Evolutionary conservation across 2,888 invertebrate genomes (phyloP), one percentile per base, ranked within the genome.

Genomic region (Xanthorhoe designata): DNA sequence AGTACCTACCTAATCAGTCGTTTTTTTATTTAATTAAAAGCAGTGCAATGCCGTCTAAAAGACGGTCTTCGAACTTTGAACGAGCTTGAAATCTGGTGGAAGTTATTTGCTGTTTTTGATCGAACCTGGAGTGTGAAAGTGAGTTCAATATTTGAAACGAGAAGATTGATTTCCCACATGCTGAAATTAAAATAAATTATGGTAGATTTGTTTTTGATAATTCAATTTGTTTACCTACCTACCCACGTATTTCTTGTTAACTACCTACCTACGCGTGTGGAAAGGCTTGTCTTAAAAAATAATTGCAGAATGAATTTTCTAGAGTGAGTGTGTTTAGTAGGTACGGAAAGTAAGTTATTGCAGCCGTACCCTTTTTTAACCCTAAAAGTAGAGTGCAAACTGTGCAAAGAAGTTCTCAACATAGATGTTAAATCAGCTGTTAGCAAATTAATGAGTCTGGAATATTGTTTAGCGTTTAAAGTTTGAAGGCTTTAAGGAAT

Each of bases 81-180:
- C 24, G 24, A 24, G 24, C 24, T 58, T 1, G 10, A 49, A 57
- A 57, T 47, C 35, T 24, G 75, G 73, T 32, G 76, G 75, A 75
- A 84, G 82, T 89, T 89, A 89, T 83, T 69, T 76, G 87, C 88
- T 75, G 73, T 85, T 72, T 73, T 64, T 52, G 42, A 45, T 50
- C 7, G 38, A 47, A 38, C 35, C 58, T 57, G 49, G 35, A 53
- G 49, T 56, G 66, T 55, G 62, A 52, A 62, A 52, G 38, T 55
- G 35, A 19, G 42, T 45, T 1, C 51, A 51, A 56, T 15, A 17
- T 51, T 51, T 42, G 3, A 42, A 42, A 42, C 38, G 1, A 13
- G 13, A 42, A 42, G 38, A 42, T 42, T 42, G 38, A 42, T 42
- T 42, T 42, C 38, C 13, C 13, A 42, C 38, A 42, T 42, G 38